Base-by-base conservation (phyloP, 2,797 vertebrate species). In the Enteromius unitaeniatus region DNA sequence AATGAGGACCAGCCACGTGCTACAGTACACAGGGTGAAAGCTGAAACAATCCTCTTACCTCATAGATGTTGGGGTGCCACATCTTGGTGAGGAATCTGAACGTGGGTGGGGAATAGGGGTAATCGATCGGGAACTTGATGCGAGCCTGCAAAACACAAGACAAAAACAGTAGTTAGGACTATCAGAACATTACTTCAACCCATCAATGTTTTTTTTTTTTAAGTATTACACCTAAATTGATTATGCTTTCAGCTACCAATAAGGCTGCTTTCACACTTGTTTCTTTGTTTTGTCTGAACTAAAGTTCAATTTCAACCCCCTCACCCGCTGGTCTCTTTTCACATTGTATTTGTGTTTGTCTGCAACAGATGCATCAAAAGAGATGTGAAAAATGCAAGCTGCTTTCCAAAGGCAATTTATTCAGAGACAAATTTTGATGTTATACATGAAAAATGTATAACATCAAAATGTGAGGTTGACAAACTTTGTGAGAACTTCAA, bases 21-120 rank as follows among this genome's bases (percentile, higher is more conserved):
- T 51, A 45, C 37, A 47, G 60, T 45, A 17, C 31, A 37, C 73
- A 17, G 58, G 6, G 14, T 42, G 49, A 79, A 26, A 23, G 1
- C 67, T 19, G 26, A 80, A 65, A 58, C 17, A 28, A 31, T 17
- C 34, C 23, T 53, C 82, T 78, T 90, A 98, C 98, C 97, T 99
- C 98, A 0, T 99, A 99, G 88, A 99, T 99, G 92, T 99, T 99
- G 42, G 98, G 98, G 90, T 99, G 98, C 98, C 98, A 99, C 98
- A 99, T 99, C 93, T 99, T 99, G 76, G 98, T 99, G 81, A 99
- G 94, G 91, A 99, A 99, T 51, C 97, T 94, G 86, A 99, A 99
- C 79, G 97, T 95, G 1, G 98, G 98, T 4, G 98, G 98, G 14
- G 98, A 99, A 89, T 99, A 99, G 0, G 98, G 97, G 83, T 99